Base-by-base conservation (phyloP, 2,113 vertebrate species). In the Neogale vison region DNA sequence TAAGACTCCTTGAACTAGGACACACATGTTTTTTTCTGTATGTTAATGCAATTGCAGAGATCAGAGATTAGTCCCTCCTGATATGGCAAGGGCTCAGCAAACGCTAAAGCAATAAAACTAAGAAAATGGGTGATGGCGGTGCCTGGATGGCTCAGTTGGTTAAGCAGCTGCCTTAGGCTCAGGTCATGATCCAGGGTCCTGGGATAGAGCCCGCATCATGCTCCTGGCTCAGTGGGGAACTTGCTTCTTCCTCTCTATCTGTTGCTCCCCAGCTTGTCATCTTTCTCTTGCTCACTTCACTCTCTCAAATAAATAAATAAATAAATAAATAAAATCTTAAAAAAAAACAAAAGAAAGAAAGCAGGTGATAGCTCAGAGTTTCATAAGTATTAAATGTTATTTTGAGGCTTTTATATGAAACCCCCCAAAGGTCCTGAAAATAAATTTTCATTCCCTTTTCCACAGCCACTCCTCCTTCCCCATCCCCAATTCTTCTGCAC, bases 321-420 rank as follows among this genome's bases (percentile, higher is more conserved):
- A 61, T 61, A 61, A 61, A 61, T 61, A 59, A 59, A 24, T 24
- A 61, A 26, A 61, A 61, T 61, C 59, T 59, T 59, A 26, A 61
- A 61, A 9, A 61, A 9, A 61, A 61, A 61, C 24, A 61, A 61
- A 61, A 61, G 59, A 61, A 65, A 90, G 95, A 86, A 87, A 71
- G 61, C 26, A 89, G 97, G 95, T 93, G 95, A 97, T 87, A 96
- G 90, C 86, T 23, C 36, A 55, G 92, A 84, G 80, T 97, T 97
- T 95, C 42, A 2, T 86, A 86, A 91, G 79, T 50, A 96, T 97
- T 93, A 93, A 95, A 96, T 42, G n/a, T 93, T 96, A 97, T 98
- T 97, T 96, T 96, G 97, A 52, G 74, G 61, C 90, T 92, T 97
- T 95, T 95, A 90, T 90, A 87, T 45, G 95, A 98, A 97, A 95